Evolutionary conservation across 2,797 vertebrate genomes (phyloP), one percentile per base, ranked within the genome.

Genomic region (Thripadectes ignobilis): DNA sequence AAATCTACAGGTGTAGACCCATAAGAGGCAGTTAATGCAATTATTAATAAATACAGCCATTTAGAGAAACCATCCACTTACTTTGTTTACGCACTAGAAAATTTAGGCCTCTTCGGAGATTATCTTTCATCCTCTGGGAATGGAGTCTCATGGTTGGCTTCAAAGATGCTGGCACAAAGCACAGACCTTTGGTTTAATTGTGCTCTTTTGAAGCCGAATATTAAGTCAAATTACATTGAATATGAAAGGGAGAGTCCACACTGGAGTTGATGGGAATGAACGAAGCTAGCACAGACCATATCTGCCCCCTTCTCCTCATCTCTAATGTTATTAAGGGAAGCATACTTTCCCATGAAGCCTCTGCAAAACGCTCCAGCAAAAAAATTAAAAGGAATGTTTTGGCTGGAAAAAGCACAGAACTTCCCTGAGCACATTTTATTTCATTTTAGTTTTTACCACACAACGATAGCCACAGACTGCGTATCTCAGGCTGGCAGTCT

Each of bases 61-160:
- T 91, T 86, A 92, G 30, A 65, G 65, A 95, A 96, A 94, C 48
- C 65, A 32, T 92, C 72, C 68, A 85, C 57, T 91, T 30, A 73
- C 29, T 94, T 85, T 88, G 81, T 91, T 95, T 83, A 76, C 0
- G 4, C 59, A 58, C 66, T 49, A 77, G 65, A 92, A 96, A 92
- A 72, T 85, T 83, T 39, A 85, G 87, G 55, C 57, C 82, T 89
- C 76, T 62, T 96, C 2, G 1, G 62, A 95, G 95, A 91, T 87
- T 30, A 83, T 68, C 78, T 96, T 93, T 96, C 95, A 94, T 96
- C 89, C 92, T 85, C 86, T 96, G 95, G 87, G 95, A 96, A 92
- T 83, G 46, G 85, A 93, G 72, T 59, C 84, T 97, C 41, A 92
- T 20, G 65, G 85, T 7, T 83, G 65, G 84, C 71, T 96, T 95